Evolutionary conservation across 2,797 vertebrate genomes (phyloP), one percentile per base, ranked within the genome.

Genomic region (Acrossocheilus wenchowensis): DNA sequence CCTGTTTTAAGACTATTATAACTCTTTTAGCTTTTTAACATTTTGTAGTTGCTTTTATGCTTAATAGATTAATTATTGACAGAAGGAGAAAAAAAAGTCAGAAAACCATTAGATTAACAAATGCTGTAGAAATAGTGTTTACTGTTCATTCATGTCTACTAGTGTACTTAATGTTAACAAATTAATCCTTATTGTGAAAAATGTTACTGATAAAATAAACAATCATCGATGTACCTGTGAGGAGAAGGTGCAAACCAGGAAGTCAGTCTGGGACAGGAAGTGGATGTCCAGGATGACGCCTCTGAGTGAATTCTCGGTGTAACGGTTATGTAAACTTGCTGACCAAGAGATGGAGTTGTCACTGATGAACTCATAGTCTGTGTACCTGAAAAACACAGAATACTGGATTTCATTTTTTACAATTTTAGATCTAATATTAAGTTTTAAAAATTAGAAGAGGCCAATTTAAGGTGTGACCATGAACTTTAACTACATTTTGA

Each of bases 271-370:
- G 36, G 98, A 99, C 89, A 99, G 94, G 88, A 99, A 99, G 94
- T 99, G 97, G 92, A 99, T 99, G 91, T 99, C 98, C 92, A 99
- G 93, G 89, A 99, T 99, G 92, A 99, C 98, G 41, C 98, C 98
- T 89, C 98, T 94, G 48, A 99, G 95, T 1, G 98, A 99, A 91
- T 98, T 98, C 94, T 99, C 98, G 0, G 98, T 99, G 92, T 99
- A 99, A 86, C 98, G 95, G 94, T 99, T 98, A 90, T 99, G 98
- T 71, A 99, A 96, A 79, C 98, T 97, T 0, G 98, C 98, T 23
- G 98, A 99, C 98, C 98, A 99, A 19, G 98, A 99, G 93, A 99
- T 99, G 92, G 97, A 98, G 93, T 99, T 99, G 92, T 99, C 98
- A 81, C 98, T 99, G 93, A 99, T 99, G 94, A 99, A 99, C 94